Base-by-base conservation (phyloP, 2,888 invertebrate genomes). In the Yponomeuta cagnagella region DNA sequence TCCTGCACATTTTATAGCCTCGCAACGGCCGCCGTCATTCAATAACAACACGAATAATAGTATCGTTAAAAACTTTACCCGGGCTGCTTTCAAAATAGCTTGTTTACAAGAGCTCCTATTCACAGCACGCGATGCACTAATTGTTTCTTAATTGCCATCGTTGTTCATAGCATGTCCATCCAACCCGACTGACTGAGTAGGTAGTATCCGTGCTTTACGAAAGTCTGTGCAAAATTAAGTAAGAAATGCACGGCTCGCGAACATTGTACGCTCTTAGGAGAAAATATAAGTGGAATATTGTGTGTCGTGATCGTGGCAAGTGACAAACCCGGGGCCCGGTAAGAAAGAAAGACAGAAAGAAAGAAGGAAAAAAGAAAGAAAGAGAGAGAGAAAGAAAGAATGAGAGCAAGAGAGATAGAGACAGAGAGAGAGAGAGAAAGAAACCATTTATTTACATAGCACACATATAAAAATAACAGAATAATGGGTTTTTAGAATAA, bases 131-230 rank as follows among this genome's bases (percentile, higher is more conserved):
- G 76, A 80, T 74, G 72, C 71, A 71, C 75, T 80, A 81, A 82
- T 82, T 81, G 79, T 78, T 82, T 80, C 78, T 77, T 80, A 80
- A 82, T 82, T 80, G 75, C 77, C 72, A 71, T 73, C 72, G 72
- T 15, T 70, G 72, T 70, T 63, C 63, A 70, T 67, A 67, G 67
- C 67, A 43, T 43, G 12, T 15, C 52, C 52, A 58, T 15, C 52
- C 52, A 58, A 12, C 52, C 15, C 15, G 15, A 58, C 52, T 15
- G 52, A 15, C 52, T 58, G 52, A 58, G 52, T 58, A 58, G 52
- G 4, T 2, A 58, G 52, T 23, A 23, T 23, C 52, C 10, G 8
- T 2, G 52, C 52, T 52, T 4, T 5, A 6, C 43, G 43, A 58
- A 58, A 58, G 6, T 58, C 15, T 15, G 3, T 58, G 52, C 52